A percentile compares a stretch with the other conserved stretches of the same genome.
Evolutionary conservation across 2,888 invertebrate genomes (phyloP).

Genomic region (Drosophila atripex): DNA sequence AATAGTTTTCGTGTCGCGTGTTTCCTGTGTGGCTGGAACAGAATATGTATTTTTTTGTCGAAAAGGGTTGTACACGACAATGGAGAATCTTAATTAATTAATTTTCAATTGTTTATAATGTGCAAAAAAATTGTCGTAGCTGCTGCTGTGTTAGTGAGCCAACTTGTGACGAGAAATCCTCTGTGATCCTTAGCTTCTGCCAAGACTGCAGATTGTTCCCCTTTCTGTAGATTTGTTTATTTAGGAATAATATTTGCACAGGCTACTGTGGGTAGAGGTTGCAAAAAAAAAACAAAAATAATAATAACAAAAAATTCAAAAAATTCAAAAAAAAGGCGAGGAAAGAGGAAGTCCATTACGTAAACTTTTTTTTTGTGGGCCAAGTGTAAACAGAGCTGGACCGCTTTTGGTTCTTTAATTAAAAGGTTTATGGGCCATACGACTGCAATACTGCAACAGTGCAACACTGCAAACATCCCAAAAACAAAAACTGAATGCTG

Average conservation of each 20-base stretch:
- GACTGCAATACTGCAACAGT: not conserved
- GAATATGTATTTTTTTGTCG: conserved; percentile 20
- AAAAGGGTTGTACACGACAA: conserved; percentile 52
- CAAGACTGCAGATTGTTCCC: not conserved
- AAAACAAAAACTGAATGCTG: conserved; percentile 30
- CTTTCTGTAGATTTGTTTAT: conserved; percentile 52
- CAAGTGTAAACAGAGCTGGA: conserved; percentile 56
- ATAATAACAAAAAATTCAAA: too few species aligned
- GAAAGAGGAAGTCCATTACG: conserved; percentile 4
- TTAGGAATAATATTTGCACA: conserved; percentile 64
- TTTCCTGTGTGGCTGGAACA: conserved; percentile 12
- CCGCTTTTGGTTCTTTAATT: conserved; percentile 66
- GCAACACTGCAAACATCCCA: conserved; percentile 13
- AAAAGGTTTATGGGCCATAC: conserved; percentile 59
- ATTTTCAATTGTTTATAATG: conserved; percentile 27
- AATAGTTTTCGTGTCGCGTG: conserved; percentile 8
- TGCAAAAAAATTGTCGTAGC: not conserved
- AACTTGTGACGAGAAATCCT: not conserved
- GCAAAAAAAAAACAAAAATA: not conserved
- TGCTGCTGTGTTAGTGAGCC: not conserved
- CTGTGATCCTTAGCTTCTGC: not conserved
- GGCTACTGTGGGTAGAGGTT: conserved; percentile 62
- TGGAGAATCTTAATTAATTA: conserved; percentile 26
- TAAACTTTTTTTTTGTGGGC: conserved; percentile 29
- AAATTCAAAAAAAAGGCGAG: not conserved